Evolutionary conservation across 2,113 vertebrate genomes (phyloP), one percentile per base, ranked within the genome.

Genomic region (Ageneiosus marmoratus): DNA sequence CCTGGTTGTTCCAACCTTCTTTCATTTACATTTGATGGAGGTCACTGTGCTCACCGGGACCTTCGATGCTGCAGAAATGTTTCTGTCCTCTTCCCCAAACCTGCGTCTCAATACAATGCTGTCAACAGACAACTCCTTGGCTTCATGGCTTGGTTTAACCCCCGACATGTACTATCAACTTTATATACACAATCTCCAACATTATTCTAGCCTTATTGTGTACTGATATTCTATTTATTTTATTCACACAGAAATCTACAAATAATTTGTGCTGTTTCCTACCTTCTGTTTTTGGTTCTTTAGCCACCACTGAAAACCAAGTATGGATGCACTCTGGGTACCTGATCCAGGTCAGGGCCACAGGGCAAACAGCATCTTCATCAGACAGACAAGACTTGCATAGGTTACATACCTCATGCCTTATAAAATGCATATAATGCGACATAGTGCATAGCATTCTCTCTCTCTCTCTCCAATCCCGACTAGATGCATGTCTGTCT

Each of bases 381-480:
- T 37, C 13, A 53, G 20, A 24, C 69, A 67, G 16, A 34, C 5
- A 55, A n/a, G 32, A 56, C 32, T 46, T 3, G 32, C 51, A n/a
- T 29, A 72, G 58, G 24, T 72, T 72, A 18, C 34, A 29, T 8
- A 44, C 50, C 16, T 58, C 50, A 41, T 46, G 51, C 3, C 37
- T 72, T 81, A 56, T 69, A 70, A n/a, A 58, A 55, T 50, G 11
- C 70, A 56, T 44, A 55, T 34, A 81, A 27, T 72, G 15, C 72
- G 65, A 56, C 34, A 72, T 3, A 46, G n/a, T 22, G 24, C 34
- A 44, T 13, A 7, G 48, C n/a, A 20, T 3, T 11, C 5, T 29
- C 24, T n/a, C n/a, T n/a, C n/a, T n/a, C n/a, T n/a, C 69, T 24
- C 4, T 29, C 53, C 34, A 6, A 37, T 58, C 34, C 69, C 3